Evolutionary conservation across 1,140 invertebrate species (phyloP).

Genomic region (Drosophila aff.): DNA sequence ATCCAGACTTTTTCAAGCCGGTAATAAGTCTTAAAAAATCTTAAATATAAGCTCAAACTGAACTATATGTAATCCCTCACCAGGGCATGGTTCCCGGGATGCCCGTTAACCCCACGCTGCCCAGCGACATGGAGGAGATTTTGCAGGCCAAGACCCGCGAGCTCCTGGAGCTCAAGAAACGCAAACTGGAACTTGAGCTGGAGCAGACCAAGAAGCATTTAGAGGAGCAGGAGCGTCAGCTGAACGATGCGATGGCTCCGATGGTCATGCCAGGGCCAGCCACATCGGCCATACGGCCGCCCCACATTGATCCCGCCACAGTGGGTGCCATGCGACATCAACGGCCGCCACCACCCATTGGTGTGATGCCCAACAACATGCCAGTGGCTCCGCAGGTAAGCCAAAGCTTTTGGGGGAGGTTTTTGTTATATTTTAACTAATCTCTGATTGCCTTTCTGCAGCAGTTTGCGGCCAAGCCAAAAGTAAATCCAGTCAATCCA

Average conservation of each 20-base stretch:
- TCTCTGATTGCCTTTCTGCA: slow-evolving; percentile 4
- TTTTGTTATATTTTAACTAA: background rate
- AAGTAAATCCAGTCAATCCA: slow-evolving; percentile 89
- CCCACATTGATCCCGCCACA: slow-evolving; percentile 40
- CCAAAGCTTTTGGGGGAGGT: background rate
- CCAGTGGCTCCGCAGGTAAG: slow-evolving; percentile 47
- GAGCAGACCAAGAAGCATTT: slow-evolving; percentile 92
- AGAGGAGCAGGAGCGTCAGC: slow-evolving; percentile 87
- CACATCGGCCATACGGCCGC: slow-evolving; percentile 35
- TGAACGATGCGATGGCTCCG: slow-evolving; percentile 62
- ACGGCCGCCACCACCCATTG: slow-evolving; percentile 27
- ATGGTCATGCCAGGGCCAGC: slow-evolving; percentile 45
- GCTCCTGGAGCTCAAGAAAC: slow-evolving; percentile 92
- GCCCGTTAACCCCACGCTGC: slow-evolving; percentile 52
- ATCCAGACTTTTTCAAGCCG: slow-evolving; percentile 94
- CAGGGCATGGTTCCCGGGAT: slow-evolving; percentile 68
- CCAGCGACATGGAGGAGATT: slow-evolving; percentile 89
- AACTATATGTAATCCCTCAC: background rate
- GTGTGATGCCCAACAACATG: slow-evolving; percentile 29
- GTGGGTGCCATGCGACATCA: slow-evolving; percentile 32
- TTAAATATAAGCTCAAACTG: background rate
- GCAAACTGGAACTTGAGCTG: slow-evolving; percentile 94
- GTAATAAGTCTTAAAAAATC: slow-evolving; percentile 52
- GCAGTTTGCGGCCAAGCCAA: slow-evolving; percentile 79
- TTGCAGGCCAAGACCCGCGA: slow-evolving; percentile 94